Evolutionary conservation across 2,888 invertebrate species (phyloP).

Genomic region (Alloplasta piceator): DNA sequence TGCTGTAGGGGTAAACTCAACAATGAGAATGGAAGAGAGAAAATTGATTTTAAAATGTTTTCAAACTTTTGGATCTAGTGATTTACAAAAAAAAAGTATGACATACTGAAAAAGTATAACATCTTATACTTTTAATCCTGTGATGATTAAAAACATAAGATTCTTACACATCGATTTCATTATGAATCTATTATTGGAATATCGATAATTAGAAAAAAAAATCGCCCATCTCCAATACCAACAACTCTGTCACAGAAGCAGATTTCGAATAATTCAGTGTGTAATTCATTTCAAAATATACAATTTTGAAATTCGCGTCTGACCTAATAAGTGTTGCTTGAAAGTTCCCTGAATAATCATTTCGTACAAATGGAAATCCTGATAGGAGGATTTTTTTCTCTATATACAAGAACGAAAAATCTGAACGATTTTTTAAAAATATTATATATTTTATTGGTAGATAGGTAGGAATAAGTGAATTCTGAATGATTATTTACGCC

Average conservation of each 20-base stretch:
- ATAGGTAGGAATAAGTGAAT: slow-evolving; percentile 70
- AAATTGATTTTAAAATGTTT: no score
- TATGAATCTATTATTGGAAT: no score
- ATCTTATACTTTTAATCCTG: no score
- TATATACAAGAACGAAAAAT: slow-evolving; percentile 27
- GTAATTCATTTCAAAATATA: slow-evolving; percentile 24
- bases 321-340: slow-evolving; percentile 49
- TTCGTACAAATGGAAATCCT: background rate
- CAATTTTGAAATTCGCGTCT: slow-evolving; percentile 37
- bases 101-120: no score
- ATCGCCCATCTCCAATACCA: no score
- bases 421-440: slow-evolving; percentile 29
- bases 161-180: no score
- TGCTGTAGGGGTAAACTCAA: no score
- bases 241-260: slow-evolving; percentile 50
- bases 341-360: slow-evolving; percentile 26
- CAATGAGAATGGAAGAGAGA: no score
- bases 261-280: slow-evolving; percentile 55
- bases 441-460: slow-evolving; percentile 43
- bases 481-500: slow-evolving; percentile 70
- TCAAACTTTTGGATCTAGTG: no score
- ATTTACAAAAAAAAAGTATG: no score
- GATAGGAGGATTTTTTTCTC: slow-evolving; percentile 23
- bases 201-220: slow-evolving; percentile 6
- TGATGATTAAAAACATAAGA: no score